phyloP scores from a whole-genome alignment of 2,113 vertebrate genomes.

The Pogonocichla stellata region DNA sequence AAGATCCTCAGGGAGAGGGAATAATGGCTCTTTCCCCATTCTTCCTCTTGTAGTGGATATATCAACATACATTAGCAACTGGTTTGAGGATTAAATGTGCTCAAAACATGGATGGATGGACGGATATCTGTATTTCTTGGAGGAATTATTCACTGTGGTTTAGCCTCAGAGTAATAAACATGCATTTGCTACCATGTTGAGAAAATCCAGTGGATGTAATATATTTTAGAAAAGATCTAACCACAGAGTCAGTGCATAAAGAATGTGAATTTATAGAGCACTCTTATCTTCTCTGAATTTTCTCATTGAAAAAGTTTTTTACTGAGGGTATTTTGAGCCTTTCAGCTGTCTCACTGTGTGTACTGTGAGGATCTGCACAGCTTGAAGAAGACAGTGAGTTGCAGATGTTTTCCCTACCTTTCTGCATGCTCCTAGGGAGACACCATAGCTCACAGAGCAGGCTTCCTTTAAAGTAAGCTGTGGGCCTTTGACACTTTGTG shows the following conservation, averaged over 20 bases:
- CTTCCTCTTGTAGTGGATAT: neutral
- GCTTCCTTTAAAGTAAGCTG: neutral
- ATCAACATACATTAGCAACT: neutral
- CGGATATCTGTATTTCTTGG: neutral
- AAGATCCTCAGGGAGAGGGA: neutral
- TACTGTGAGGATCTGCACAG: neutral
- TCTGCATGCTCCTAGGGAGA: neutral
- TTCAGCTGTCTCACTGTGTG: neutral
- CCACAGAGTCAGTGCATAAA: neutral
- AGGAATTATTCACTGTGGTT: neutral
- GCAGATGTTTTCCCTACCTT: neutral
- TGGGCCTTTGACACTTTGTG: neutral
- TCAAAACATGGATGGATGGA: neutral
- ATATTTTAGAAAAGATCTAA: neutral
- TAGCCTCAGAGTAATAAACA: neutral
- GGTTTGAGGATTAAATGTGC: neutral
- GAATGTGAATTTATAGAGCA: neutral
- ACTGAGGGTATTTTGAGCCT: neutral
- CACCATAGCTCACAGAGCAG: neutral
- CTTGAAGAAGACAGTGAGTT: neutral
- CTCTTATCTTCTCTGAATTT: neutral
- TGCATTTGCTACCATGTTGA: rapidly evolving
- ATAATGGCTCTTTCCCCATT: neutral
- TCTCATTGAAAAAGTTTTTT: neutral
- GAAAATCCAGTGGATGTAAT: neutral